Evolutionary conservation across 53 echinoderm and acorn worm genomes (phyloP), one percentile per base, ranked within the genome.

Genomic region (Arbacia lixula): DNA sequence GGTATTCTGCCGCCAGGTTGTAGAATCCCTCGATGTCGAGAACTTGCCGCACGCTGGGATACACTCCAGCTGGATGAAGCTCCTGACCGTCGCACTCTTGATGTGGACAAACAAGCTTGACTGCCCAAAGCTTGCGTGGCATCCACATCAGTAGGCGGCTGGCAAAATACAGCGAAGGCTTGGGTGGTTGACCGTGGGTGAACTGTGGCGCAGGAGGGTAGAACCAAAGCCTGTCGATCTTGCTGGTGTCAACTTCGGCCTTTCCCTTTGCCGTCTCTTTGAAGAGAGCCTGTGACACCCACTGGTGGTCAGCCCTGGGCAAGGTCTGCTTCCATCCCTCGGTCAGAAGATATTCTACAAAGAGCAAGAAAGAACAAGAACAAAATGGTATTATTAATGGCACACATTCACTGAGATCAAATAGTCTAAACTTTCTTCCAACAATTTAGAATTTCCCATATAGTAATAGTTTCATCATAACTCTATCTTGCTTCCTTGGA

Each of bases 1-100:
- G 71, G 83, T 94, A 91, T 55, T 91, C 91, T 19, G 64, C 86
- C 21, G 85, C 95, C 78, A 92, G 61, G 53, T 87, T 88, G 77
- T 88, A 92, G 54, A 54, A 88, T 6, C 88, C 83, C 21, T 85
- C 64, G 12, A 95, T 38, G 32, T 95, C 88, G 5, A 95, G 83
- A 25, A 92, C 90, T 76, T 85, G 85, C 17, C 84, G 85, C 60
- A 95, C 90, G 21, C 61, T 37, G 4, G 55, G 65, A 60, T 95
- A 90, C 5, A 88, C 55, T 30, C 95, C 86, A 12, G 57, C 76
- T 37, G 76, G 56, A 10, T 35, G 33, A 55, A 76, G 76, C 38
- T 76, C 76, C 36, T 54, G 76, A 12, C 76, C 76, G 22, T 24
- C 56, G 57, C 76, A 76, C 36, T 56, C 76, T 12, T 54, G 1